These are phyloP conservation scores for Carollia perspicillata DNA, from an alignment of 2,113 vertebrate species.

Conservation along the genomic window DNA sequence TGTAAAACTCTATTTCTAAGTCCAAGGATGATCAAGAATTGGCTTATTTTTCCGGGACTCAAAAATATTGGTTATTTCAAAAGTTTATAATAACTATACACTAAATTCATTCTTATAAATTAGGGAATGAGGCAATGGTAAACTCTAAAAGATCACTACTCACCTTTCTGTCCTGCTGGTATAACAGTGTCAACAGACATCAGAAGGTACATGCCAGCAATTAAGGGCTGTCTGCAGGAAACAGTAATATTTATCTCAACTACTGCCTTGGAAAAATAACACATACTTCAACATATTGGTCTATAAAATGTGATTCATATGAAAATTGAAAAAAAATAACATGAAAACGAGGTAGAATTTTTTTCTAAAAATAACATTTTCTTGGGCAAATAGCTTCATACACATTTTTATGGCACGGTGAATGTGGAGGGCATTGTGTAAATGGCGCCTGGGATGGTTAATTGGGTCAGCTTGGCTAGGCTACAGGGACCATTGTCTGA, in stretches of 20 bases:
- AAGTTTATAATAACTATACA: not conserved
- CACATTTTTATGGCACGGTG: not conserved
- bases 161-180: constrained; percentile 92
- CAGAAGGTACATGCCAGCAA: constrained; percentile 97
- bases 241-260: constrained; percentile 51
- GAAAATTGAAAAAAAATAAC: not conserved
- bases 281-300: not conserved
- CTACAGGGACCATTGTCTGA: not conserved
- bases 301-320: not conserved
- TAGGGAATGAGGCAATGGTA: not conserved
- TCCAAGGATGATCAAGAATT: not conserved
- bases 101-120: not conserved
- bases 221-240: constrained; percentile 91
- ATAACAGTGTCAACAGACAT: constrained; percentile 94
- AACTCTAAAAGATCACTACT: constrained; percentile 26
- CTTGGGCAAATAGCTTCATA: not conserved
- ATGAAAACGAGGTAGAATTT: not conserved
- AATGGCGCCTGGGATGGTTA: not conserved
- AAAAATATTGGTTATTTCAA: not conserved
- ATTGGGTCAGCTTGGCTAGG: not conserved
- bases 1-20: constrained; percentile 30
- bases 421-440: not conserved
- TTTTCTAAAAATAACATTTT: not conserved
- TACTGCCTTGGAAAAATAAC: not conserved
- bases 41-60: not conserved